Base-by-base conservation (phyloP, 2,797 vertebrate species). In the Masticophis lateralis region DNA sequence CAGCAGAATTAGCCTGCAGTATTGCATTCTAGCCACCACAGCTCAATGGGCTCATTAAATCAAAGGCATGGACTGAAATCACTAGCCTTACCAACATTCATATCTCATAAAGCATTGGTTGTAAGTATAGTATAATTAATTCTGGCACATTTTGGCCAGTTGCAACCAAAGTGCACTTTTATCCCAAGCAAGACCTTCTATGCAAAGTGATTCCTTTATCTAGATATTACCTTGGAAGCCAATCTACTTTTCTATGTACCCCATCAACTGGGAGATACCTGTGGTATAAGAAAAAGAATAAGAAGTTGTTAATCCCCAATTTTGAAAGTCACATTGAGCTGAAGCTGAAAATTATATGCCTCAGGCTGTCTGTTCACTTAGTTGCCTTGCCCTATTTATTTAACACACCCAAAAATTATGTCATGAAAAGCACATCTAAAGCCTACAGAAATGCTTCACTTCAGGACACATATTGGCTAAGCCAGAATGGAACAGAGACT, bases 401-500 rank as follows among this genome's bases (percentile, higher is more conserved):
- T 91, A 89, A 93, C 95, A 95, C 95, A 88, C 91, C 87, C 91
- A 91, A 93, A 83, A 25, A 92, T 95, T 95, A 93, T 0, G 0
- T 94, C 95, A 94, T 16, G 0, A 61, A 16, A 0, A 32, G 20
- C 63, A 32, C 59, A 89, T 90, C 88, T 93, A n/a, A 56, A 51
- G 0, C 86, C 86, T 8, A 27, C 0, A 63, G 51, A 88, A 88
- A 25, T 37, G n/a, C 55, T 56, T 11, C n/a, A 87, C 37, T 47
- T 47, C 74, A 47, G 37, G 74, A 25, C 37, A 83, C 74, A 47
- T 83, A 47, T 47, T 47, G 74, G 37, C 37, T 83, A 47, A 25
- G 37, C 20, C 20, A 25, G 37, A 25, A 83, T 83, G 37, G 74
- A 83, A 25, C 37, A 47, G 10, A 83, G 20, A 83, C 9, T 83